Evolutionary conservation across 2,888 invertebrate species (phyloP).

Genomic region (Calameuta pallipes): DNA sequence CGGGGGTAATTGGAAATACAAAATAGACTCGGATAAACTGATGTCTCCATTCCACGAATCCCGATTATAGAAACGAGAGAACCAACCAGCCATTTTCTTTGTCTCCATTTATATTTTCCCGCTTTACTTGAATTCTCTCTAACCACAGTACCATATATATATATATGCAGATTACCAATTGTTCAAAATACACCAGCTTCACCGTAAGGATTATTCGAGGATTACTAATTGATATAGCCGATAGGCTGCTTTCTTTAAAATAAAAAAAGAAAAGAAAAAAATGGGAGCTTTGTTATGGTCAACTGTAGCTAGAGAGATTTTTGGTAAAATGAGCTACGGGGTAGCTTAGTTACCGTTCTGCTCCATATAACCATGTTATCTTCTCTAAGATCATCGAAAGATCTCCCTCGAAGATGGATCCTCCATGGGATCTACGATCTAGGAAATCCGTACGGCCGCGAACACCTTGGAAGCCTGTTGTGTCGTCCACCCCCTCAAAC

Average conservation of each 20-base stretch:
- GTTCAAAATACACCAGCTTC: neutral
- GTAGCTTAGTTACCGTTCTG: constrained; percentile 14
- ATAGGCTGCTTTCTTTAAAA: neutral
- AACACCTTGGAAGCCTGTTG: constrained; percentile 9
- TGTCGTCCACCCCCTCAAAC: constrained; percentile 3
- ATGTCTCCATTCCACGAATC: constrained; percentile 43
- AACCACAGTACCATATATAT: neutral
- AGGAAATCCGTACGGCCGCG: constrained; percentile 26
- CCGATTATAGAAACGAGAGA: constrained; percentile 27
- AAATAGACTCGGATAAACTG: constrained; percentile 46
- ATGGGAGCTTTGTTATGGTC: neutral
- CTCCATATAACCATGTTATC: constrained; percentile 40
- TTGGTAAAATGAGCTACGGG: neutral
- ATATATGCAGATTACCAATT: neutral
- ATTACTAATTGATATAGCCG: neutral
- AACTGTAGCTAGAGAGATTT: neutral
- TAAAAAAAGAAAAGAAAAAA: neutral
- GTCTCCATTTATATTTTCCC: neutral
- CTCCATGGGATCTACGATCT: neutral
- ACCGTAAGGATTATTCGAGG: neutral
- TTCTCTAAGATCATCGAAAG: constrained; percentile 20
- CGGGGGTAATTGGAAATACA: constrained; percentile 45
- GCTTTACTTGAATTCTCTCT: neutral
- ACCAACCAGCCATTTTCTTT: neutral
- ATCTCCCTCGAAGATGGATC: constrained; percentile 12